A percentile compares a stretch with the other conserved stretches of the same genome.
These are phyloP conservation scores for Balearica regulorum DNA, from an alignment of 2,797 vertebrate genomes.

Conservation along the genomic window DNA sequence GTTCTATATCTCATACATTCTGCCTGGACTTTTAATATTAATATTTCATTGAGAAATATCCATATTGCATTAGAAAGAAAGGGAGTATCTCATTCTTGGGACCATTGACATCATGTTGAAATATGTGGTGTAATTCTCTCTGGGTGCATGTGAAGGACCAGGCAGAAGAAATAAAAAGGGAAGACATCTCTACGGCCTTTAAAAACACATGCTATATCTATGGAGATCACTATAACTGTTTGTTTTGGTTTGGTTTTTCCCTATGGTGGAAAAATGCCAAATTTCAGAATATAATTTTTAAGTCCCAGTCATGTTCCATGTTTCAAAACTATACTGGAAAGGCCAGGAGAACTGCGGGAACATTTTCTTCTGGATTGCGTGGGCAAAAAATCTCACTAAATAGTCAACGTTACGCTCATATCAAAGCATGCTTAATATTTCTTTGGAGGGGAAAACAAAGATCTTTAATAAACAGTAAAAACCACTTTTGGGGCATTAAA, in stretches of 20 bases:
- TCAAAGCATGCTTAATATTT: background rate
- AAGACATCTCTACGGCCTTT: background rate
- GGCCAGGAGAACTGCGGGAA: background rate
- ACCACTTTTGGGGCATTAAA: background rate
- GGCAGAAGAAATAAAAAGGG: background rate
- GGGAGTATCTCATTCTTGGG: background rate
- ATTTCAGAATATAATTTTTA: background rate
- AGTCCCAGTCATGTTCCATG: background rate
- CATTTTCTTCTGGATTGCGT: background rate
- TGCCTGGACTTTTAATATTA: background rate
- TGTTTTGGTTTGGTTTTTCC: background rate
- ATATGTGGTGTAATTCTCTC: background rate
- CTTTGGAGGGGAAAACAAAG: background rate
- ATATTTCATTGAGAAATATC: background rate
- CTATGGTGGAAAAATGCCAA: background rate
- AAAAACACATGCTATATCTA: background rate
- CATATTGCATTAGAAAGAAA: background rate
- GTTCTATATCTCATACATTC: background rate
- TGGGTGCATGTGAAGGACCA: background rate
- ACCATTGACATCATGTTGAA: background rate
- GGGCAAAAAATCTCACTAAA: background rate
- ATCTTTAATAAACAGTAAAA: background rate
- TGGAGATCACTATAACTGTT: background rate
- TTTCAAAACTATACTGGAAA: background rate
- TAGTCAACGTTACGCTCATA: accelerated